A percentile compares a stretch with the other conserved stretches of the same genome.
These are phyloP conservation scores for Cynopterus sphinx DNA, from an alignment of 2,797 vertebrate genomes.

Conservation along the genomic window DNA sequence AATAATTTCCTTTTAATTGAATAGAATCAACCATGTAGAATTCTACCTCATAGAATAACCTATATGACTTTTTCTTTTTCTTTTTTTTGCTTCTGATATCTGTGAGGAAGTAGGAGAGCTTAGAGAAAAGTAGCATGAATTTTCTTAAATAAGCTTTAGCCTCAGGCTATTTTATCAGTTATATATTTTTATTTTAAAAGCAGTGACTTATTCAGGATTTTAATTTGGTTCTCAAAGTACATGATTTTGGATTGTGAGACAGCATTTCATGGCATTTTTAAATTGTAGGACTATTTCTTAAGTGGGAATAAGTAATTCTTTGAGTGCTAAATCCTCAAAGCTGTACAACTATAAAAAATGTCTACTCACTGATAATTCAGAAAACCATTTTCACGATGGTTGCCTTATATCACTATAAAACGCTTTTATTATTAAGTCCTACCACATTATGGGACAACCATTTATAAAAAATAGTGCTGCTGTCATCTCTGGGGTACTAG, in stretches of 20 bases:
- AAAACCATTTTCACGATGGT: background rate
- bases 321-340: background rate
- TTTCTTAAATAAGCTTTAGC: conserved; percentile 25
- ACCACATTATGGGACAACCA: background rate
- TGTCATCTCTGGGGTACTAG: background rate
- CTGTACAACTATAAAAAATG: background rate
- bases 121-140: background rate
- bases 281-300: background rate
- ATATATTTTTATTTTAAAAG: conserved; percentile 27
- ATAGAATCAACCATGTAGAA: background rate
- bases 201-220: background rate
- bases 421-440: background rate
- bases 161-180: background rate
- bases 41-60: background rate
- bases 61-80: background rate
- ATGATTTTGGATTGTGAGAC: background rate
- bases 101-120: background rate
- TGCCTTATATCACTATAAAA: background rate
- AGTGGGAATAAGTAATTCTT: background rate
- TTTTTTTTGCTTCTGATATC: background rate
- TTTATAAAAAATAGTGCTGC: background rate
- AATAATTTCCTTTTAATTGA: conserved; percentile 35
- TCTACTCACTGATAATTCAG: background rate
- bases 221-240: conserved; percentile 46
- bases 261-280: conserved; percentile 30